A percentile compares a stretch with the other conserved stretches of the same genome.
Conservation (phyloP, 2,113 vertebrate genomes). For the Bombycilla garrulus region DNA sequence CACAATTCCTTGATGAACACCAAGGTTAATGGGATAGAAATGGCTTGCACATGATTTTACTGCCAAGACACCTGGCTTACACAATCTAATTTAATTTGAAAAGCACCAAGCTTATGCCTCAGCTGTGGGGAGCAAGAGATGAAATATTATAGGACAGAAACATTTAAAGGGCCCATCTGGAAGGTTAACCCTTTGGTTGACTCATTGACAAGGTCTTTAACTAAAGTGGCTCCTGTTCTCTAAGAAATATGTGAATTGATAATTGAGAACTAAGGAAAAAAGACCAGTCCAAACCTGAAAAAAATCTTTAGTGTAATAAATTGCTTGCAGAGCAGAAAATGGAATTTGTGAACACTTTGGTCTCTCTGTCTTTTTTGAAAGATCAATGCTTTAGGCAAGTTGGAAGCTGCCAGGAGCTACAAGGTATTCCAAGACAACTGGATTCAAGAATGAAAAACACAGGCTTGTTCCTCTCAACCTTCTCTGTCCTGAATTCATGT, state of each 20-base stretch:
- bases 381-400: neutral
- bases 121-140: slow-evolving; percentile 70
- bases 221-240: slow-evolving; percentile 47
- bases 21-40: slow-evolving; percentile 79
- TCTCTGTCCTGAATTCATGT: neutral
- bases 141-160: slow-evolving; percentile 72
- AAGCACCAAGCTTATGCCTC: slow-evolving; percentile 71
- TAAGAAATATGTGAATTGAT: slow-evolving; percentile 60
- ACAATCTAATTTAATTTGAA: slow-evolving; percentile 80
- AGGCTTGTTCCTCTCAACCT: neutral
- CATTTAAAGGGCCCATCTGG: slow-evolving; percentile 72
- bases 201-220: slow-evolving; percentile 72
- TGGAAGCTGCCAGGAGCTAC: neutral
- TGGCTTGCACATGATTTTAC: slow-evolving; percentile 69
- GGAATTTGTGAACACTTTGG: neutral
- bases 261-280: slow-evolving; percentile 55
- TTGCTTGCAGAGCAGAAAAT: slow-evolving; percentile 32
- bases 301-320: slow-evolving; percentile 65
- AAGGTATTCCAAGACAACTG: neutral
- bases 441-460: neutral
- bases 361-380: neutral
- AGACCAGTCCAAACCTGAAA: slow-evolving; percentile 34
- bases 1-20: slow-evolving; percentile 68
- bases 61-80: slow-evolving; percentile 77
- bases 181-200: slow-evolving; percentile 73